A percentile compares a stretch with the other conserved stretches of the same genome.
These are phyloP conservation scores for Siphonodentalium dalli DNA, from an alignment of 2,888 invertebrate genomes.

Conservation along the genomic window DNA sequence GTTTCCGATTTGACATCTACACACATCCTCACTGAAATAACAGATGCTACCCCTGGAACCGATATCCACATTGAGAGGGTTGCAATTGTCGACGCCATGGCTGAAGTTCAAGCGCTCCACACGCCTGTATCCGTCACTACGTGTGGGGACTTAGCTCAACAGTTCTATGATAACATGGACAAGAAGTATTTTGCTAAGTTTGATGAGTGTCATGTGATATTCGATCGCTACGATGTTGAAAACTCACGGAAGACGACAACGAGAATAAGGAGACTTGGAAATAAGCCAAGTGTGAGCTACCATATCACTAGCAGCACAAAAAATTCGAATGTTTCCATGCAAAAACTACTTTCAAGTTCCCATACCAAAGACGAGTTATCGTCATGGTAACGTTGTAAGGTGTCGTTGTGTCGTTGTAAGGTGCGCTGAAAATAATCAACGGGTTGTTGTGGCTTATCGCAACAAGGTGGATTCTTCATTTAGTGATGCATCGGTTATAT, in stretches of 20 bases:
- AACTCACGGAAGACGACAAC: conserved; percentile 7
- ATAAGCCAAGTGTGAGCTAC: background rate
- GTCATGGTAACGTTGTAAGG: too few relatives aligned
- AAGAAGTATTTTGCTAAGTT: too few relatives aligned
- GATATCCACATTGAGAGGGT: background rate
- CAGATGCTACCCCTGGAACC: too few relatives aligned
- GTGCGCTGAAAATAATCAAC: too few relatives aligned
- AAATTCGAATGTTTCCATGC: background rate
- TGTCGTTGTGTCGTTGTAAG: background rate
- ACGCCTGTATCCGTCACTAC: conserved; percentile 3
- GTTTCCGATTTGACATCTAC: background rate
- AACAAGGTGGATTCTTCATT: too few relatives aligned
- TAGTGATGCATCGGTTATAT: background rate
- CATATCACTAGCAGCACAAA: conserved; percentile 5
- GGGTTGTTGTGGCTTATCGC: too few relatives aligned
- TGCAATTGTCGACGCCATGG: conserved; percentile 9
- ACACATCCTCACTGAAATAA: too few relatives aligned
- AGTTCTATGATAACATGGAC: background rate
- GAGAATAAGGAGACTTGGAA: background rate
- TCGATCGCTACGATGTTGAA: conserved; percentile 12
- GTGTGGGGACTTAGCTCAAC: conserved; percentile 2
- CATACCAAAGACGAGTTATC: conserved; percentile 8
- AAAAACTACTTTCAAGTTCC: conserved; percentile 7
- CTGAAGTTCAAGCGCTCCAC: conserved; percentile 2
- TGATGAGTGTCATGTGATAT: conserved; percentile 8